A percentile compares a stretch with the other conserved stretches of the same genome.
Conservation (phyloP, 2,113 vertebrate genomes). For the Labeo rohita region DNA sequence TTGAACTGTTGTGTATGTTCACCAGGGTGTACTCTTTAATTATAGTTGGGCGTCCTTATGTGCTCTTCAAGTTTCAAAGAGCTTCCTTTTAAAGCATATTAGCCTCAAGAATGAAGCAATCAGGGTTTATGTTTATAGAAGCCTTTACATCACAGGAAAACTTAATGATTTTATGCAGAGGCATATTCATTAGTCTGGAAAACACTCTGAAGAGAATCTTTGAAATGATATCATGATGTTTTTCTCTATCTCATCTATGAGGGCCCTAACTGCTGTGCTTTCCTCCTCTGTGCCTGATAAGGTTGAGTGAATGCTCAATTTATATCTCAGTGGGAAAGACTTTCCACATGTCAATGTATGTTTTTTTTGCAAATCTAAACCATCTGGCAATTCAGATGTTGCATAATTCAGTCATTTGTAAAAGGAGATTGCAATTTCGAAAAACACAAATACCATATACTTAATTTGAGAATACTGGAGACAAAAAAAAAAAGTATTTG, state of each 20-base stretch:
- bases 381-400: constrained; percentile 23
- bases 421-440: constrained; percentile 5
- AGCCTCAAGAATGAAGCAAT: constrained; percentile 9
- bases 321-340: constrained; percentile 36
- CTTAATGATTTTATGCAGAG: background rate
- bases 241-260: constrained; percentile 12
- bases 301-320: constrained; percentile 26
- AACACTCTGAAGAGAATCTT: constrained; percentile 17
- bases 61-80: background rate
- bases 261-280: background rate
- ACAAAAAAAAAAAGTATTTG: background rate
- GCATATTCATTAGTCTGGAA: background rate
- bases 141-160: background rate
- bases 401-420: constrained; percentile 36
- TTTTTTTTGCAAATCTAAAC: constrained; percentile 2
- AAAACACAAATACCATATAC: background rate
- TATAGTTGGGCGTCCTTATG: background rate
- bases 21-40: constrained; percentile 2
- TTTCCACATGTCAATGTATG: constrained; percentile 26
- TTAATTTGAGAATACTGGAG: background rate
- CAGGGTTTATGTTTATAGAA: background rate
- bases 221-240: background rate
- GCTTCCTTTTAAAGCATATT: background rate
- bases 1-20: background rate
- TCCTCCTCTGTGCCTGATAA: constrained; percentile 30